Evolutionary conservation across 2,888 invertebrate species (phyloP).

Genomic region (Harmothoe impar): DNA sequence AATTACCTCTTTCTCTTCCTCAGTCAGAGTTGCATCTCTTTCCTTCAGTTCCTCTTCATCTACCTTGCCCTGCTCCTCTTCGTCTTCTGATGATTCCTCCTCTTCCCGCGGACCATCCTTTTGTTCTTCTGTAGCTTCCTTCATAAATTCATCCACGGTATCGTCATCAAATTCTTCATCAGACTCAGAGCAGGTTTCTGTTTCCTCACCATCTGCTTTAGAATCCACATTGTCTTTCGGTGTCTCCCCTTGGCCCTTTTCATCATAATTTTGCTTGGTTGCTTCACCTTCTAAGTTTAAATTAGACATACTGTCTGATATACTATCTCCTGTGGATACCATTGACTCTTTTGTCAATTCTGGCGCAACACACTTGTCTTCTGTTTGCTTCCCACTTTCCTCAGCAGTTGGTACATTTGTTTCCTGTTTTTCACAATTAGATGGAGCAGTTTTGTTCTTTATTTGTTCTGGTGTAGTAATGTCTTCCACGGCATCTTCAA

Average conservation of each 20-base stretch:
- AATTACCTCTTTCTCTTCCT: conserved; percentile 67
- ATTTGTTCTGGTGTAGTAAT: neutral
- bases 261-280: conserved; percentile 17
- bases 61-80: conserved; percentile 42
- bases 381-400: neutral
- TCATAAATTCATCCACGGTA: conserved; percentile 36
- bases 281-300: neutral
- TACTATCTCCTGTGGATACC: neutral
- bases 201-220: conserved; percentile 60
- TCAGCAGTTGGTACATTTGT: neutral
- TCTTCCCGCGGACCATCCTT: neutral
- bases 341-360: neutral
- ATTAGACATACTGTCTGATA: neutral
- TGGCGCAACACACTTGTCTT: neutral
- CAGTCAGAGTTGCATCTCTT: conserved; percentile 69
- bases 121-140: conserved; percentile 71
- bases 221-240: conserved; percentile 18
- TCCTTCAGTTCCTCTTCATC: conserved; percentile 61
- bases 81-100: conserved; percentile 70
- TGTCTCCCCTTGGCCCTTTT: conserved; percentile 62
- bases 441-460: neutral
- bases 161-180: conserved; percentile 31
- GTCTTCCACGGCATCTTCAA: conserved; percentile 60
- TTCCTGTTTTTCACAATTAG: neutral
- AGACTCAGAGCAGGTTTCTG: neutral